Percentiles rank a stretch among this genome's conserved stretches.
Evolutionary conservation across 1,140 invertebrate species (phyloP).

Genomic region (Hetaerina americana): DNA sequence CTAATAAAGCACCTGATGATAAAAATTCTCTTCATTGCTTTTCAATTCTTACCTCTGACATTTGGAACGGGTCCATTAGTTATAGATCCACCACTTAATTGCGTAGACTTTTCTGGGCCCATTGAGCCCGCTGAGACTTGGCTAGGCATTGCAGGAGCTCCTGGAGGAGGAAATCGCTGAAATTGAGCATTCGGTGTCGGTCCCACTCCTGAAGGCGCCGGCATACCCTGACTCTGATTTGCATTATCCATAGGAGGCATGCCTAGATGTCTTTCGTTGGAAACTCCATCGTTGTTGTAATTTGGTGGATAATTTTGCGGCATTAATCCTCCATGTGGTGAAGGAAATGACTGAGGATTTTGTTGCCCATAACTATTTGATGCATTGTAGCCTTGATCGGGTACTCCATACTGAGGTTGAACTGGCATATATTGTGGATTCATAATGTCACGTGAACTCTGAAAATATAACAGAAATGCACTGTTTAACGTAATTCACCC

Average conservation of each 20-base stretch:
- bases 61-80: not conserved
- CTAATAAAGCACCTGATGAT: no score
- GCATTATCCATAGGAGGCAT: not conserved
- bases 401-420: slow-evolving; percentile 3
- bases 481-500: not conserved
- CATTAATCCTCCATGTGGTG: not conserved
- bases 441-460: not conserved
- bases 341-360: not conserved
- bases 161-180: not conserved
- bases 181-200: not conserved
- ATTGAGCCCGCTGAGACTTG: not conserved
- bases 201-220: not conserved
- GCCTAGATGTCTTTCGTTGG: not conserved
- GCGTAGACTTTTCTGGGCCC: not conserved
- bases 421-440: slow-evolving; percentile 3
- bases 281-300: not conserved
- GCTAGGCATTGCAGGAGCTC: not conserved
- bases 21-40: not conserved
- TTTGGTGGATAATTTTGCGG: not conserved
- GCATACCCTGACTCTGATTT: not conserved
- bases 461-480: not conserved
- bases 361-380: not conserved
- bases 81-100: not conserved
- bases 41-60: not conserved
- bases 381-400: not conserved